A percentile compares a stretch with the other conserved stretches of the same genome.
phyloP scores from a whole-genome alignment of 1,140 invertebrate genomes.

The Anastatus disparis region DNA sequence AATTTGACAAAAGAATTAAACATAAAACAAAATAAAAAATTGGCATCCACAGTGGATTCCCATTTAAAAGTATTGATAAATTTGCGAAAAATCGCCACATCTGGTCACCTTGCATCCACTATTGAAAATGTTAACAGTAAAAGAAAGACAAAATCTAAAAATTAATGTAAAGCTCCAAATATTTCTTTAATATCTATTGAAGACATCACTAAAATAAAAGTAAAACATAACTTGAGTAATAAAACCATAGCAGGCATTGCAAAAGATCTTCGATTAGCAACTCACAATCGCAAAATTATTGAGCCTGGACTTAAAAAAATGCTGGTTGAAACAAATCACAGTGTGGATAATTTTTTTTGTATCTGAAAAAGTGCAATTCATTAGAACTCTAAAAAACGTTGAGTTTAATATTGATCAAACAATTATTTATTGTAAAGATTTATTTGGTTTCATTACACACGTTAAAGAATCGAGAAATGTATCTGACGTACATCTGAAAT shows the following conservation, averaged over 20 bases:
- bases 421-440: conserved; percentile 5
- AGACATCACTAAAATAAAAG: not conserved
- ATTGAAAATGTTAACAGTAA: not conserved
- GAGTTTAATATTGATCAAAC: not conserved
- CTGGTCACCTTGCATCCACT: not conserved
- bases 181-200: not conserved
- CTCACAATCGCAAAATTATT: not conserved
- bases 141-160: not conserved
- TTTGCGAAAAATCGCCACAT: not conserved
- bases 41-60: not conserved
- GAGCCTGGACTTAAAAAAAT: conserved; percentile 31
- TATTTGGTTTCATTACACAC: not conserved
- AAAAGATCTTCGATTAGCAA: not conserved
- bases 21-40: not conserved
- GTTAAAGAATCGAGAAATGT: conserved; percentile 12
- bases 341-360: not conserved
- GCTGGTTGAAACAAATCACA: conserved; percentile 2
- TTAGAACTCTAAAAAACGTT: not conserved
- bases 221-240: not conserved
- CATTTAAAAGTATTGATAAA: not conserved
- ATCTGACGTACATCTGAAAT: conserved; percentile 20
- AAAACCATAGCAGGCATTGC: not conserved
- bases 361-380: conserved; percentile 14
- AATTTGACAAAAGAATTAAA: not conserved
- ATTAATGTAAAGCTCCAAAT: not conserved